Conservation (phyloP, 2,888 invertebrate genomes). For the Protula sp. region DNA sequence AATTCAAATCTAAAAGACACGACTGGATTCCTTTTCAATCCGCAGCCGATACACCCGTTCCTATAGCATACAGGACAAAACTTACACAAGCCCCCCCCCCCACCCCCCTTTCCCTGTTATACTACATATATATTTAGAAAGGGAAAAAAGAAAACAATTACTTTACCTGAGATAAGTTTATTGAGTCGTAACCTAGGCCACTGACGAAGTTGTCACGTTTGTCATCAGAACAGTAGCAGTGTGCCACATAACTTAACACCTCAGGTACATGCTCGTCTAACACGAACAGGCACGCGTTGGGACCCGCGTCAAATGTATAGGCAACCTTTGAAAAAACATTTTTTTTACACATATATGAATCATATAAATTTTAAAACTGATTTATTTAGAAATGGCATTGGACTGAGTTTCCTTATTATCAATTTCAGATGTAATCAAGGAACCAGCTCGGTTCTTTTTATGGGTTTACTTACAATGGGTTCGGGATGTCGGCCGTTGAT, state of each 20-base stretch:
- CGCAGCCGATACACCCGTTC: too few species aligned
- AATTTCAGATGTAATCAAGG: too few species aligned
- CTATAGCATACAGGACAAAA: too few species aligned
- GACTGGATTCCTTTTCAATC: too few species aligned
- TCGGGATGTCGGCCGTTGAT: slow-evolving; percentile 71
- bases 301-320: slow-evolving; percentile 98
- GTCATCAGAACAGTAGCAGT: slow-evolving; percentile 63
- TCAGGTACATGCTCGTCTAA: slow-evolving; percentile 69
- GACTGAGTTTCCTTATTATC: too few species aligned
- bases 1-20: too few species aligned
- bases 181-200: too few species aligned
- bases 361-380: background rate
- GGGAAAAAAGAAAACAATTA: too few species aligned
- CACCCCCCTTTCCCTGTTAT: too few species aligned
- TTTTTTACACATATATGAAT: background rate
- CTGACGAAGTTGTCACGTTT: slow-evolving; percentile 22
- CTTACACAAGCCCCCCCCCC: too few species aligned
- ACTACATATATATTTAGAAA: too few species aligned
- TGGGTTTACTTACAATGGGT: background rate
- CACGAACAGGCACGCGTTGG: slow-evolving; percentile 88
- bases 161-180: too few species aligned
- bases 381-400: background rate
- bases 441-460: background rate
- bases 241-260: slow-evolving; percentile 65
- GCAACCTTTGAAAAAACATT: slow-evolving; percentile 62